Base-by-base conservation (phyloP, 1,140 invertebrate genomes). In the Ephestia elutella region DNA sequence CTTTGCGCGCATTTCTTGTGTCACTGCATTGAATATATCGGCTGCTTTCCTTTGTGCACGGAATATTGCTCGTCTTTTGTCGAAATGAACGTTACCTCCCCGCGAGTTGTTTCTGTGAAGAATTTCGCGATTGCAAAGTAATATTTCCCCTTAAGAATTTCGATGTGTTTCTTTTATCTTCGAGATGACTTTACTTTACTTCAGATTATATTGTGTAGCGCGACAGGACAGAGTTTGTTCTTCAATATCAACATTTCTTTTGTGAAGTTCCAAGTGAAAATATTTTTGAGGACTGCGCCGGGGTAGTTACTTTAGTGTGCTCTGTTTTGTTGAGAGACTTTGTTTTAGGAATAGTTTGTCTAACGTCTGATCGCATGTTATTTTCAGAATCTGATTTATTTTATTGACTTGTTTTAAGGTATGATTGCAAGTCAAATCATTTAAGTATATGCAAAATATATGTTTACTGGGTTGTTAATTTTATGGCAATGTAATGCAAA, bases 1-100 rank as follows among this genome's bases (percentile, higher is more conserved):
- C 78, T 82, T 83, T 78, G 80, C 78, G 75, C 80, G 78, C 79
- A 79, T 86, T 87, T 85, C 85, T 86, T 86, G 78, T 86, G 85
- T 87, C 82, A 87, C 82, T 85, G 82, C 85, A 86, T 86, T 86
- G 85, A 87, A 87, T 87, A 86, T 87, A 87, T 87, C 82, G 82
- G 78, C 74, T 75, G 80, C 74, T 81, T 79, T 80, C 83, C 83
- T 87, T 87, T 87, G 85, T 87, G 80, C 83, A 75, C 80, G 75
- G 82, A 86, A 86, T 87, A 87, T 85, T 85, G 85, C 82, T 87
- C 79, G 80, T 84, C 82, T 82, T 86, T 87, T 87, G 79, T 86
- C 80, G 80, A 82, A 86, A 85, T 83, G 82, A 86, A 86, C 80
- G 82, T 83, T 84, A 82, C 79, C 82, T 82, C 76, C 68, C 80